Conservation (phyloP, 2,797 vertebrate species). For the Anguilla megastoma region DNA sequence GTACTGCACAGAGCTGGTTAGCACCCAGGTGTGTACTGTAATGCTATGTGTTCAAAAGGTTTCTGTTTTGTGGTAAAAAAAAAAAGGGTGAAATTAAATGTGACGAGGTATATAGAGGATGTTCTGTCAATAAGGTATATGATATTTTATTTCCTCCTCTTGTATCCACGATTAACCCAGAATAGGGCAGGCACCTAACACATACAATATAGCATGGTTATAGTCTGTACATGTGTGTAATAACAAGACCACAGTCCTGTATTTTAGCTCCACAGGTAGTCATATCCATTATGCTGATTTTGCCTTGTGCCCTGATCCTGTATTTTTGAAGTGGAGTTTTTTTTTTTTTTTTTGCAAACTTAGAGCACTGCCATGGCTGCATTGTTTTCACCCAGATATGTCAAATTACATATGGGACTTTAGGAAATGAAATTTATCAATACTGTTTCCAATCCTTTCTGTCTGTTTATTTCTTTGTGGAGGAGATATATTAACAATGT, state of each 20-base stretch:
- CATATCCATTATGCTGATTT: neutral
- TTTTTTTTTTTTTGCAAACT: no score
- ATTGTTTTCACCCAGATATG: no score
- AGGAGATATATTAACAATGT: no score
- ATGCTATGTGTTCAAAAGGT: constrained; percentile 25
- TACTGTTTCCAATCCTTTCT: no score
- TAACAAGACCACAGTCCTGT: neutral
- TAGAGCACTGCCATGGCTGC: no score
- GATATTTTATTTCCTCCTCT: constrained; percentile 21
- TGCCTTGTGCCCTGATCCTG: neutral
- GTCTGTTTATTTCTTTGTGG: no score
- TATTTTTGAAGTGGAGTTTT: no score
- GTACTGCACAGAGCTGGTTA: neutral
- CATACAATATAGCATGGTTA: neutral
- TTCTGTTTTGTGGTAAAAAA: neutral
- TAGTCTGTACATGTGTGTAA: neutral
- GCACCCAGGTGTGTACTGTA: neutral
- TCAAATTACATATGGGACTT: no score
- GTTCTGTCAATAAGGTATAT: constrained; percentile 8
- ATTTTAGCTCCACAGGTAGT: neutral
- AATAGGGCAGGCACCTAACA: neutral
- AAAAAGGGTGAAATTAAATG: constrained; percentile 14
- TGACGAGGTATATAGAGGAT: constrained; percentile 16
- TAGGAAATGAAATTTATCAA: no score
- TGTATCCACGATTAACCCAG: neutral